These are phyloP conservation scores for Acyrthosiphon pisum DNA, from an alignment of 1,140 invertebrate species.

Conservation along the genomic window DNA sequence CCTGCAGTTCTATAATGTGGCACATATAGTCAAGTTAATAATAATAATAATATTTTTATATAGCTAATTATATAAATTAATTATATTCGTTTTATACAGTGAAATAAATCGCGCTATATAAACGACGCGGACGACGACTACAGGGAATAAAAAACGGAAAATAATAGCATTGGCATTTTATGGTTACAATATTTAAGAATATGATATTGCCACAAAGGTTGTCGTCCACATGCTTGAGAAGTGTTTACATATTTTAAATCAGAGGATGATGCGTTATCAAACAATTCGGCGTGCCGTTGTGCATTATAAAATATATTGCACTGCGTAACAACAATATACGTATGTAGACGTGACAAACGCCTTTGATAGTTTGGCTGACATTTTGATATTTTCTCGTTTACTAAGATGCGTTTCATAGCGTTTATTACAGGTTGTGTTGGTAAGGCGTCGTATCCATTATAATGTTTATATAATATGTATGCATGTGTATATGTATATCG, in stretches of 20 bases:
- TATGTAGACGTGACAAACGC: not conserved
- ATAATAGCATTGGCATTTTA: not conserved
- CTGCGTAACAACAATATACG: not conserved
- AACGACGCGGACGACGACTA: not conserved
- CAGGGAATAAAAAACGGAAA: not conserved
- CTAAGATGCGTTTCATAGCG: not conserved
- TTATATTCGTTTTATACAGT: not conserved
- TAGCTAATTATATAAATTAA: too few species aligned
- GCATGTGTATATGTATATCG: not conserved
- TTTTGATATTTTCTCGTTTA: not conserved
- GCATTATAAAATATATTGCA: not conserved
- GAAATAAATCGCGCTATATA: not conserved
- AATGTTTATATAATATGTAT: slow-evolving; percentile 2
- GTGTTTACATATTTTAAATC: not conserved
- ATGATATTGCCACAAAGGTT: not conserved
- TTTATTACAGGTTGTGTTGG: not conserved
- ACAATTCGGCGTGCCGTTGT: not conserved
- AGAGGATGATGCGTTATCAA: not conserved
- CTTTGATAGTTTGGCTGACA: not conserved
- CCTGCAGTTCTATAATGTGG: not conserved
- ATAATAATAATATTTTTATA: too few species aligned
- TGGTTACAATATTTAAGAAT: not conserved
- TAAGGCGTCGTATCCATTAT: not conserved
- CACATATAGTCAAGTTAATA: not conserved
- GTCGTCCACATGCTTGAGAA: not conserved